These are phyloP conservation scores for Parauchenoglanis punctatus DNA, from an alignment of 2,797 vertebrate species.

Conservation along the genomic window DNA sequence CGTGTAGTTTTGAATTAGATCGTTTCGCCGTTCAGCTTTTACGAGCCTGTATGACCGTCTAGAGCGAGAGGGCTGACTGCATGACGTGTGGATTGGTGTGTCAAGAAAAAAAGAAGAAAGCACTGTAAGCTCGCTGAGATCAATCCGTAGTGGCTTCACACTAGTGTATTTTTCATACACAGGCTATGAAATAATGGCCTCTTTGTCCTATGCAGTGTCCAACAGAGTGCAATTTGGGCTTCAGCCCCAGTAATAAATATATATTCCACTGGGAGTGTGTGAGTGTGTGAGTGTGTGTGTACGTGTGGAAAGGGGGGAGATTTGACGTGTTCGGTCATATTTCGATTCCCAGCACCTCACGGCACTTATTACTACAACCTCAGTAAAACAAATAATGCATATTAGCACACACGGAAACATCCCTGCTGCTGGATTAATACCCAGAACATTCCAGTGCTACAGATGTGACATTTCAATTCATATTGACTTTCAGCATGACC, in stretches of 20 bases:
- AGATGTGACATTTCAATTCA: not conserved
- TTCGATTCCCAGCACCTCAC: not conserved
- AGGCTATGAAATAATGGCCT: not conserved
- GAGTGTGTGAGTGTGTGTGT: not conserved
- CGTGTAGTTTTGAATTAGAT: constrained; percentile 49
- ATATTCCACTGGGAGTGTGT: not conserved
- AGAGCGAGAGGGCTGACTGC: constrained; percentile 42
- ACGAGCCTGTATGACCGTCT: constrained; percentile 47
- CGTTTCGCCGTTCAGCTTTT: constrained; percentile 46
- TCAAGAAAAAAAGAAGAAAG: not conserved
- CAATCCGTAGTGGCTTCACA: not conserved
- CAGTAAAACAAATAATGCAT: not conserved
- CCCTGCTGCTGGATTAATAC: not conserved
- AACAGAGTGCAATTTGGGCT: not conserved
- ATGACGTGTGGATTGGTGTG: constrained; percentile 34
- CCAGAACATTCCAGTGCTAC: not conserved
- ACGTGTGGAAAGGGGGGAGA: too few relatives aligned
- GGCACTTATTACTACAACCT: not conserved
- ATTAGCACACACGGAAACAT: not conserved
- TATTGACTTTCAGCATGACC: not conserved
- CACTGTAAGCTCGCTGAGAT: not conserved
- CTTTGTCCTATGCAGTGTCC: not conserved
- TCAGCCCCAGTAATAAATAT: not conserved
- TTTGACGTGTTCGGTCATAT: not conserved
- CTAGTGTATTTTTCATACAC: not conserved